A percentile compares a stretch with the other conserved stretches of the same genome.
phyloP scores from a whole-genome alignment of 2,797 vertebrate genomes.

The Halcyon leucocephala region DNA sequence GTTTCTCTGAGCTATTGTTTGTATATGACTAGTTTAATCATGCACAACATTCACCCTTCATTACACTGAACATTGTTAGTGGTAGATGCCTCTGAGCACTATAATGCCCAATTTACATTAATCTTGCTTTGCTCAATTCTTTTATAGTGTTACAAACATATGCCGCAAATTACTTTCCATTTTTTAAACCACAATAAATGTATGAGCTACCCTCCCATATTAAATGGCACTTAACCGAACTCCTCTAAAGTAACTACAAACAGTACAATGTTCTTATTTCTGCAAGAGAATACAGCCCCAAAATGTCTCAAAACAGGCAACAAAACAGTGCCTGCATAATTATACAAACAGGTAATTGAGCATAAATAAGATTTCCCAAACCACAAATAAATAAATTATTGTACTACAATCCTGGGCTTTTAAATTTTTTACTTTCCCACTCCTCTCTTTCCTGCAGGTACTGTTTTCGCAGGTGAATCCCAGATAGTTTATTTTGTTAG shows the following conservation, averaged over 20 bases:
- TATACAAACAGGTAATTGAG: background rate
- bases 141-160: conserved; percentile 44
- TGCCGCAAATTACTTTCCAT: conserved; percentile 47
- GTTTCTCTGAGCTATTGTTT: conserved; percentile 64
- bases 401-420: background rate
- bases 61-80: conserved; percentile 59
- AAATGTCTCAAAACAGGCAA: background rate
- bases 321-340: background rate
- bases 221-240: background rate
- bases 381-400: background rate
- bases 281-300: background rate
- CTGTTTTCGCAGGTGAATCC: background rate
- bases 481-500: background rate
- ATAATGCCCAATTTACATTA: conserved; percentile 68
- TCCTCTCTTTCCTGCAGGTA: background rate
- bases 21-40: conserved; percentile 67
- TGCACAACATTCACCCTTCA: conserved; percentile 62
- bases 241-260: conserved; percentile 17
- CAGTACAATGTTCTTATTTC: background rate
- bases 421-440: background rate
- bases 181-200: conserved; percentile 38
- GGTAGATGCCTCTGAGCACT: conserved; percentile 64
- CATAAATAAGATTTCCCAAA: background rate
- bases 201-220: background rate
- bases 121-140: conserved; percentile 49